These are phyloP conservation scores for Agrochola lychnidis DNA, from an alignment of 2,888 invertebrate species.

Conservation along the genomic window DNA sequence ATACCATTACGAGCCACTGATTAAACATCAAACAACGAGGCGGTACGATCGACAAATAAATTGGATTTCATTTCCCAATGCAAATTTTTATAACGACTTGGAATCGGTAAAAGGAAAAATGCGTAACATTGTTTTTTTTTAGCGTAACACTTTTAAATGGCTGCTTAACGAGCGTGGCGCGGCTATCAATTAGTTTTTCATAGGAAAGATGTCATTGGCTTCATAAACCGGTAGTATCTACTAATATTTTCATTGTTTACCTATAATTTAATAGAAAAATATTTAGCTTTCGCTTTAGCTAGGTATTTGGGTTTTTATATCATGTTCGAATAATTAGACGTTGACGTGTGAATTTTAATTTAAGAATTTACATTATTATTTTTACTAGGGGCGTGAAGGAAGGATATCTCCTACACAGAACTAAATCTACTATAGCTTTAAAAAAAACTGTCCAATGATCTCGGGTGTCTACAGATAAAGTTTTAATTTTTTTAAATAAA, in stretches of 20 bases:
- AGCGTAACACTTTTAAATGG: constrained; percentile 67
- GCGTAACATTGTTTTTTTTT: constrained; percentile 63
- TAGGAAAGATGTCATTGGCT: constrained; percentile 48
- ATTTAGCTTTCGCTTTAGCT: constrained; percentile 5
- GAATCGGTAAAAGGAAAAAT: constrained; percentile 69
- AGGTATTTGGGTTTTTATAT: constrained; percentile 25
- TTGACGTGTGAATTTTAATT: constrained; percentile 26
- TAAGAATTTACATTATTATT: neutral
- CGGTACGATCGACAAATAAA: constrained; percentile 53
- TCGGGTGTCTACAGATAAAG: neutral
- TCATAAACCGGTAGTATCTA: constrained; percentile 52
- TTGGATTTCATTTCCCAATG: constrained; percentile 65
- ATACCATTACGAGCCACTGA: constrained; percentile 34
- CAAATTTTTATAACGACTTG: constrained; percentile 52
- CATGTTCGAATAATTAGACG: constrained; percentile 14
- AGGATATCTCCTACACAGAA: too few relatives aligned
- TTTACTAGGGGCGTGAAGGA: neutral
- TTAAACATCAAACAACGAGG: constrained; percentile 37
- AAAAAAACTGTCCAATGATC: neutral
- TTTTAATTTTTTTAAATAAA: too few relatives aligned
- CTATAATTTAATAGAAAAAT: constrained; percentile 35
- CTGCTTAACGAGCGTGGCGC: constrained; percentile 73
- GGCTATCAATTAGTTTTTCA: constrained; percentile 72
- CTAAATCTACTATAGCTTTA: neutral
- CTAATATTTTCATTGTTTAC: constrained; percentile 22